Base-by-base conservation (phyloP, 2,888 invertebrate species). In the Parasteatoda lunata region DNA sequence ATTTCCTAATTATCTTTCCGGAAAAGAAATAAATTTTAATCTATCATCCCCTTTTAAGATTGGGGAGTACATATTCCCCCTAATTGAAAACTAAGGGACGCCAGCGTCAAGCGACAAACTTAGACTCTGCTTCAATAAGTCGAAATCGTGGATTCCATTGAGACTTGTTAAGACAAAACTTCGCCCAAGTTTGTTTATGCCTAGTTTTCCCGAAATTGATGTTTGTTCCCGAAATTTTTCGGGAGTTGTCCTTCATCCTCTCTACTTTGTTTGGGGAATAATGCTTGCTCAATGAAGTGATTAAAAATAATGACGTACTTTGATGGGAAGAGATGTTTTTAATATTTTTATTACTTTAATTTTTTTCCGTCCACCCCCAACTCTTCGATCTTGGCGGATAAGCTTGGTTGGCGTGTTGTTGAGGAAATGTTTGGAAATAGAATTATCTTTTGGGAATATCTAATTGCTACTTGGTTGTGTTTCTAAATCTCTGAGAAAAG, bases 291-390 rank as follows among this genome's bases (percentile, higher is more conserved):
- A 86, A 80, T 86, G 80, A 77, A 86, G 85, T 86, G 85, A 86
- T 86, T 86, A 86, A 86, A 86, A 86, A 86, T 86, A 86, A 86
- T 86, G 85, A 86, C 80, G 54, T 86, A 71, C 83, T 77, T 83
- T 71, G 77, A 69, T 30, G 30, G 30, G 59, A 45, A 69, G 71
- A 83, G 71, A 77, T 72, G 30, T 83, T 83, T 83, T 83, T 72
- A 72, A 72, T 64, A n/a, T 48, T 70, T 30, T 72, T 72, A n/a
- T 51, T 51, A 15, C 51, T 13, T 48, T 59, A 59, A 13, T 59
- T 59, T 72, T 70, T 66, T 80, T 73, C 66, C n/a, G 66, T 52
- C 30, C 51, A 9, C 15, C 49, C 59, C 65, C 65, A 3, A 6
- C 66, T 11, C 15, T 30, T 9, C 59, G 59, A 13, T n/a, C 30